Evolutionary conservation across 2,888 invertebrate species (phyloP), one percentile per base, ranked within the genome.

Genomic region (Amphipyra berbera): DNA sequence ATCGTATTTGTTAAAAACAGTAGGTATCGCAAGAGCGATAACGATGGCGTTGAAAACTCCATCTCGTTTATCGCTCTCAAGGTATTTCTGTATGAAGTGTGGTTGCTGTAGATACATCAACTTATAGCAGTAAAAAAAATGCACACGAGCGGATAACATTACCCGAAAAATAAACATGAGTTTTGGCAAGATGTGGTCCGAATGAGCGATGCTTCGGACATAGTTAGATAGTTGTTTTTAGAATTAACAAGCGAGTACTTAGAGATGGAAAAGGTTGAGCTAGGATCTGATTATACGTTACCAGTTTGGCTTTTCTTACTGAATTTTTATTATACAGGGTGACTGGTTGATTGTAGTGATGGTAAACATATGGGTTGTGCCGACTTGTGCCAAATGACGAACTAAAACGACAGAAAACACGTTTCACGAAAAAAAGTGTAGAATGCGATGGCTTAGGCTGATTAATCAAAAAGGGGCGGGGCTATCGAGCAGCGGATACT

Each of bases 271-370:
- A 58, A 38, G 30, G 30, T 46, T 60, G 61, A 68, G 61, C 48
- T 48, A 46, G 74, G 68, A 74, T 76, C 76, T 74, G 69, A 74
- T 64, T 68, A 67, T 48, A 63, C 13, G 50, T 54, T 50, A 61
- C 47, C 45, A 27, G 50, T 44, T 64, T 46, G 14, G 58, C n/a
- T 30, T 30, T 30, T 53, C 35, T 54, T 38, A 33, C 58, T 56
- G 9, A 6, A 15, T 33, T 40, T 48, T 42, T 44, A n/a, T 21
- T 42, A 35, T 30, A 58, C 37, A 38, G 42, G 27, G 8, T 70
- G 58, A 45, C 37, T 45, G 59, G 48, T 68, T 64, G 15, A 61
- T 38, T n/a, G 12, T 42, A 8, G 6, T 37, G 37, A 10, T 37
- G 12, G 10, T 37, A 30, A 30, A 30, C 7, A 30, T 1, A 3